Percentiles rank a stretch among this genome's conserved stretches.
phyloP scores from a whole-genome alignment of 2,113 vertebrate genomes.

The Brachirus orientalis region DNA sequence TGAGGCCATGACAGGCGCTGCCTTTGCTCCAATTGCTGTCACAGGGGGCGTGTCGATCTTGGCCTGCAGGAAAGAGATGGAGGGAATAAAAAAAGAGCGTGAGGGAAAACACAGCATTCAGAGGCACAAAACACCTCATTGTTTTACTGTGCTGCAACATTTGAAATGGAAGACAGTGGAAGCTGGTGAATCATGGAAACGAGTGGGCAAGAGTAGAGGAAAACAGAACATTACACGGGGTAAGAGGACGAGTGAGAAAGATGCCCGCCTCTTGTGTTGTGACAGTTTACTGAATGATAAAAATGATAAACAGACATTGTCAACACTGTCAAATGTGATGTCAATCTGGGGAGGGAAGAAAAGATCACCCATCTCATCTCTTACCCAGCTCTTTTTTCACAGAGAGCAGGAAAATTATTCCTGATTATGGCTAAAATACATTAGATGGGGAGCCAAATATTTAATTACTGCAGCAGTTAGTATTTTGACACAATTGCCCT shows the following conservation, averaged over 20 bases:
- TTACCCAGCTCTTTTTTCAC: neutral
- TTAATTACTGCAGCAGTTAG: neutral
- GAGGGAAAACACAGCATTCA: neutral
- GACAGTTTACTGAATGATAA: conserved; percentile 26
- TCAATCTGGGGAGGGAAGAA: too few relatives aligned
- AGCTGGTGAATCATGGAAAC: neutral
- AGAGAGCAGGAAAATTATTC: neutral
- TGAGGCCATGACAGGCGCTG: conserved; percentile 83
- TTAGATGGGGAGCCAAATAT: too few relatives aligned
- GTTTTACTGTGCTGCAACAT: too few relatives aligned
- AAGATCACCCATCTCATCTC: neutral
- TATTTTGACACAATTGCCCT: too few relatives aligned
- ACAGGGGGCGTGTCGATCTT: conserved; percentile 85
- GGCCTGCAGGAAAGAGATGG: conserved; percentile 75
- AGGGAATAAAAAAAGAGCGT: conserved; percentile 23
- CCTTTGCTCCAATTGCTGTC: conserved; percentile 85
- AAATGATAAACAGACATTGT: conserved; percentile 4
- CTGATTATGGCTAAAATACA: too few relatives aligned
- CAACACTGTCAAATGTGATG: conserved; percentile 6
- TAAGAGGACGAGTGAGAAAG: conserved; percentile 10
- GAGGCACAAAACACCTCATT: neutral
- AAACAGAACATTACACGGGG: neutral
- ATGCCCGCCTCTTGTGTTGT: conserved; percentile 26
- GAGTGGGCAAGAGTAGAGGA: too few relatives aligned
- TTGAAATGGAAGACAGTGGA: neutral